These are phyloP conservation scores for Synergus laeviventris DNA, from an alignment of 2,888 invertebrate genomes.

Conservation along the genomic window DNA sequence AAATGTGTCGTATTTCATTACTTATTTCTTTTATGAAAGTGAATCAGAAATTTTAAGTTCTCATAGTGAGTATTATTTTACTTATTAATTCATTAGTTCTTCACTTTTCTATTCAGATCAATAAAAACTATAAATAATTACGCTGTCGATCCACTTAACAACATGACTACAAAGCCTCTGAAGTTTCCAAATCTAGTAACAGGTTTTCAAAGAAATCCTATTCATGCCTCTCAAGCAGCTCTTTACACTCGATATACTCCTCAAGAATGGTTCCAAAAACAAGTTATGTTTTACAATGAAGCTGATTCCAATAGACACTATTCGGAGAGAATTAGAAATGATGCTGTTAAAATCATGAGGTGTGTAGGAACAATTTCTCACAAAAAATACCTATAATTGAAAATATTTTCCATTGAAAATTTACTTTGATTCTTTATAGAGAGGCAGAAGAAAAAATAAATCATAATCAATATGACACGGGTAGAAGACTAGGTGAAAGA, in stretches of 20 bases:
- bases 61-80: background rate
- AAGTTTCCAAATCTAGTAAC: conserved; percentile 90
- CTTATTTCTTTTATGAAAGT: background rate
- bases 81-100: conserved; percentile 19
- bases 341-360: conserved; percentile 88
- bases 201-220: conserved; percentile 88
- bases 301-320: conserved; percentile 91
- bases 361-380: conserved; percentile 62
- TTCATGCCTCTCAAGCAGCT: conserved; percentile 89
- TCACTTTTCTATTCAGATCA: conserved; percentile 76
- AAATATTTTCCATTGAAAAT: background rate
- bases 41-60: background rate
- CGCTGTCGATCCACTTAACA: conserved; percentile 84
- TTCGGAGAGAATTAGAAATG: conserved; percentile 87
- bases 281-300: conserved; percentile 91
- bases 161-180: conserved; percentile 86
- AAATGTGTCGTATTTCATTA: background rate
- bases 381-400: background rate
- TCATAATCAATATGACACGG: conserved; percentile 89
- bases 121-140: conserved; percentile 86
- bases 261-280: conserved; percentile 89
- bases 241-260: conserved; percentile 94
- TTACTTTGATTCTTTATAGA: conserved; percentile 73
- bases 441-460: conserved; percentile 89
- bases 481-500: conserved; percentile 91